Evolutionary conservation across 2,888 invertebrate species (phyloP).

Genomic region (Andrena hattorfiana): DNA sequence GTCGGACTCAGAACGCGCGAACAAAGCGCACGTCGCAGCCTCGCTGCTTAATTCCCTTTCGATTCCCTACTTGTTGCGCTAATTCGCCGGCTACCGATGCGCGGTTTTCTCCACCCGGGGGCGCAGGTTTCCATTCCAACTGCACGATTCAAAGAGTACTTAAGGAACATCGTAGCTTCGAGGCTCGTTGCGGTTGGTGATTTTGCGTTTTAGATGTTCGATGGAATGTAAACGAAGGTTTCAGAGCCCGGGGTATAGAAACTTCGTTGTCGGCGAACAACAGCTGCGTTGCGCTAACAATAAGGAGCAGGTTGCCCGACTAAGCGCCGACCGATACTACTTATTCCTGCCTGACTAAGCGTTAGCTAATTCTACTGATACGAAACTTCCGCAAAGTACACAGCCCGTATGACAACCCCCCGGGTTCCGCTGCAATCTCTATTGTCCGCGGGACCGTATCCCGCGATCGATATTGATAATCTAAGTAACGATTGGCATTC

Average conservation of each 20-base stretch:
- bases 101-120: conserved; percentile 5
- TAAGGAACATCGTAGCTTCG: not conserved
- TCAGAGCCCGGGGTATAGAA: too few species aligned
- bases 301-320: not conserved
- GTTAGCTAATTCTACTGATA: too few species aligned
- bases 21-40: conserved; percentile 30
- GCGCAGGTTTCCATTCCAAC: not conserved
- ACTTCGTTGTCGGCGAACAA: too few species aligned
- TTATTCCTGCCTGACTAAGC: not conserved
- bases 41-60: conserved; percentile 54
- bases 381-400: too few species aligned
- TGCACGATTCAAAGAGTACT: not conserved
- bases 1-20: conserved; percentile 35
- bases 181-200: not conserved
- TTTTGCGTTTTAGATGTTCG: too few species aligned
- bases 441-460: not conserved
- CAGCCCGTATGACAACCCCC: too few species aligned
- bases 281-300: too few species aligned
- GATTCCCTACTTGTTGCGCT: conserved; percentile 53
- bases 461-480: conserved; percentile 2
- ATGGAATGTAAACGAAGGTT: too few species aligned
- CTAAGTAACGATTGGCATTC: conserved; percentile 35
- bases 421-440: not conserved
- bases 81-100: conserved; percentile 29
- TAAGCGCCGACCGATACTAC: conserved; percentile 4